Evolutionary conservation across 2,888 invertebrate species (phyloP), one percentile per base, ranked within the genome.

Genomic region (Meta bourneti): DNA sequence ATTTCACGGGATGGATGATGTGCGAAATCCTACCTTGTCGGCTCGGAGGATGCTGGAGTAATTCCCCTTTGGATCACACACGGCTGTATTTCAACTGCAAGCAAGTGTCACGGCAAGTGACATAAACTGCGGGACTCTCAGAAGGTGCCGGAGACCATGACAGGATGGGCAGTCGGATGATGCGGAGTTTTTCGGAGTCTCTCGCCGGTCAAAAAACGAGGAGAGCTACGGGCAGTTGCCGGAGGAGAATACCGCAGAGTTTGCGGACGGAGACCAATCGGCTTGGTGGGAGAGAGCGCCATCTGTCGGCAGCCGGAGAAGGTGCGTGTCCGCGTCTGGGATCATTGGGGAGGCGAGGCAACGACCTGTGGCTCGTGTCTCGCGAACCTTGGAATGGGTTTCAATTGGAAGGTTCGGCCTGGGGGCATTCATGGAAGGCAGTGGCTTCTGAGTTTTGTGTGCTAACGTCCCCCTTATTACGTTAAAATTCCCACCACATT

Each of bases 201-300:
- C 7, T 71, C 77, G 85, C 77, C 85, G 69, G 85, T 85, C 75
- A 85, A 54, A 34, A 34, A 34, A 34, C 34, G 34, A 34, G 34
- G 34, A 34, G 34, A 34, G 34, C 34, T 4, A 34, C 52, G 54
- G 71, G 71, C 51, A 13, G 79, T 70, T 80, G 74, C 54, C 71
- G 78, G 71, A 84, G 71, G 71, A 83, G 91, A 91, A 91, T 91
- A 87, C 91, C 83, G 91, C 91, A 91, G 89, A 90, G 91, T 91
- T 87, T 82, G 72, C 71, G 83, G 71, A 81, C 16, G 72, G 71
- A 80, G 85, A 78, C 91, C 87, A 87, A 87, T 91, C 78, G 87
- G 90, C 72, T 19, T 34, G 51, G 75, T 48, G 78, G 70, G 71
- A 9, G 48, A 5, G 71, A 61, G 83, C 74, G 91, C 91, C 91